A percentile compares a stretch with the other conserved stretches of the same genome.
phyloP scores from a whole-genome alignment of 2,888 invertebrate genomes.

The Calameuta idolon region DNA sequence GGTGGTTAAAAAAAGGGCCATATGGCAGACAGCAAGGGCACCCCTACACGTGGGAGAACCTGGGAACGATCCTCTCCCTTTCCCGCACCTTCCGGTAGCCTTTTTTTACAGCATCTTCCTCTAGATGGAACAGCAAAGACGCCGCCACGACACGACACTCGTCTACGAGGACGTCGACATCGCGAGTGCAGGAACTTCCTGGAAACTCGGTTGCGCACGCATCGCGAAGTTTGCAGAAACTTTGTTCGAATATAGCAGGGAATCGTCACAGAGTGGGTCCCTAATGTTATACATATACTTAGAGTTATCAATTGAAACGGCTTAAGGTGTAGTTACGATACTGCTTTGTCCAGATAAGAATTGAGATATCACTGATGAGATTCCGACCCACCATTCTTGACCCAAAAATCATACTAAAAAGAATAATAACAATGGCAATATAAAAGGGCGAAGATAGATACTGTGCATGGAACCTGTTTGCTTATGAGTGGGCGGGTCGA shows the following conservation, averaged over 20 bases:
- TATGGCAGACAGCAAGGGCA: conserved; percentile 55
- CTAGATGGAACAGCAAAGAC: background rate
- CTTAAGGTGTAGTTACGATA: background rate
- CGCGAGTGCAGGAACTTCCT: background rate
- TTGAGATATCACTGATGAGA: background rate
- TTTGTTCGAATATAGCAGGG: no score
- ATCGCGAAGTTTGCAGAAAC: background rate
- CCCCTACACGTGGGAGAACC: conserved; percentile 51
- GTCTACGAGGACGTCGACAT: background rate
- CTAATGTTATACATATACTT: background rate
- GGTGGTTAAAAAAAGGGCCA: conserved; percentile 47
- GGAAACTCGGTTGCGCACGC: background rate
- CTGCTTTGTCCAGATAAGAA: background rate
- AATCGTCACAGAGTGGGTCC: background rate
- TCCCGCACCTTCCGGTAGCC: conserved; percentile 36
- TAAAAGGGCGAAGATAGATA: background rate
- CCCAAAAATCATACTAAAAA: background rate
- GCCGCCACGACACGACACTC: background rate
- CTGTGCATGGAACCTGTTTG: conserved; percentile 25
- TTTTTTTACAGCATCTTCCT: conserved; percentile 6
- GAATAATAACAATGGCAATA: background rate
- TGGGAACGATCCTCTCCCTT: conserved; percentile 36
- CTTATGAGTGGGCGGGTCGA: conserved; percentile 26
- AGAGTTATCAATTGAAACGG: background rate
- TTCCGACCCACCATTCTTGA: background rate